Conservation (phyloP, 1,140 invertebrate species). For the Oncopeltus fasciatus region DNA sequence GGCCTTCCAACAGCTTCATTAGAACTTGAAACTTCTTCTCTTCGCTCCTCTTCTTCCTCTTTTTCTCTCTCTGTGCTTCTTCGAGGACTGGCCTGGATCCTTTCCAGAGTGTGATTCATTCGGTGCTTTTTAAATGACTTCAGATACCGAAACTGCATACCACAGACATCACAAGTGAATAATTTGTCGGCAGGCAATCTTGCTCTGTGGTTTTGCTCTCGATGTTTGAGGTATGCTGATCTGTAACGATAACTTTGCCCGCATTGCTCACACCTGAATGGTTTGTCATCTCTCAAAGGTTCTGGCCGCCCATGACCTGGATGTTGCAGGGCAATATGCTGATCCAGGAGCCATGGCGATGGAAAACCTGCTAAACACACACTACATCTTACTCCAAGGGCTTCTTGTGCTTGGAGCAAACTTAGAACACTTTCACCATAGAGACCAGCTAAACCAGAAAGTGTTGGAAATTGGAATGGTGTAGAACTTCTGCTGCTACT, state of each 20-base stretch:
- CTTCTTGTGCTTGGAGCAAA: constrained; percentile 29
- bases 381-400: constrained; percentile 56
- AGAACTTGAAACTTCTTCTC: constrained; percentile 55
- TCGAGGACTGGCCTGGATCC: constrained; percentile 38
- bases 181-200: constrained; percentile 71
- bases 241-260: constrained; percentile 77
- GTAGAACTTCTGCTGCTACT: constrained; percentile 32
- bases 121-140: constrained; percentile 82
- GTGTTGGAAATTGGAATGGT: constrained; percentile 31
- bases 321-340: constrained; percentile 64
- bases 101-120: constrained; percentile 68
- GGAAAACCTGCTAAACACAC: constrained; percentile 70
- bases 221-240: constrained; percentile 73
- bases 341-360: constrained; percentile 62
- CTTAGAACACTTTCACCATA: constrained; percentile 18
- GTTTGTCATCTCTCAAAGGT: constrained; percentile 55
- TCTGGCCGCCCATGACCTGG: constrained; percentile 30
- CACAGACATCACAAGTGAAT: constrained; percentile 77
- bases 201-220: constrained; percentile 75
- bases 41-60: constrained; percentile 28
- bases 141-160: constrained; percentile 75
- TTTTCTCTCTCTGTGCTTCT: constrained; percentile 13
- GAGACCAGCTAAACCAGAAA: constrained; percentile 27
- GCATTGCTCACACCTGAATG: constrained; percentile 81
- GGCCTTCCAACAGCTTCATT: constrained; percentile 41